Conservation (phyloP, 1,140 invertebrate species). For the Rhopalosiphum maidis region DNA sequence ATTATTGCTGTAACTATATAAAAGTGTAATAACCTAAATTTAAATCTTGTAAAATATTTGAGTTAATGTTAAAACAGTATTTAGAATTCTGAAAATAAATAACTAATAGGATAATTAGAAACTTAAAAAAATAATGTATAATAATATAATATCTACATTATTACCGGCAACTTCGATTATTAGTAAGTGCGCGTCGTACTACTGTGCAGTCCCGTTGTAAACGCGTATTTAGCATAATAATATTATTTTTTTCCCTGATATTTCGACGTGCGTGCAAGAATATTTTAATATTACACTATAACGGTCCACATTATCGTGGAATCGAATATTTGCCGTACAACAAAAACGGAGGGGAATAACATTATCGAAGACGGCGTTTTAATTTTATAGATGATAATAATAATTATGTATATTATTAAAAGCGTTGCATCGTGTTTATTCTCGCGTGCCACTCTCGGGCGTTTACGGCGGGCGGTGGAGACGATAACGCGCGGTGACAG, state of each 20-base stretch:
- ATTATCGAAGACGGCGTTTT: not conserved
- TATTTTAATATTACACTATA: not conserved
- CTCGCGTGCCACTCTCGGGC: not conserved
- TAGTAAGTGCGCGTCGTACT: not conserved
- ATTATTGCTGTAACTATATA: too few species aligned
- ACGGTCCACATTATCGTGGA: not conserved
- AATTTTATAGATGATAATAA: not conserved
- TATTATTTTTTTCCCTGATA: not conserved
- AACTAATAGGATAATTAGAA: not conserved
- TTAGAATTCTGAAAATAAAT: too few species aligned
- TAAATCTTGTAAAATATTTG: too few species aligned
- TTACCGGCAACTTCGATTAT: not conserved
- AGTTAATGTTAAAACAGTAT: too few species aligned
- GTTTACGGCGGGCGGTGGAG: not conserved
- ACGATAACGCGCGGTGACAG: constrained; percentile 44
- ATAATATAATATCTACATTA: not conserved
- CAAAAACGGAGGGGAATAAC: not conserved
- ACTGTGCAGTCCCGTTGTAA: too few species aligned
- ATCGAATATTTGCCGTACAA: not conserved
- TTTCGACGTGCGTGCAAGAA: not conserved
- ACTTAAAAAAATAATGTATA: not conserved
- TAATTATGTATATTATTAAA: not conserved
- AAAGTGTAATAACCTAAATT: too few species aligned
- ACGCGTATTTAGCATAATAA: not conserved
- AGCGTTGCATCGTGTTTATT: not conserved